Evolutionary conservation across 2,797 vertebrate genomes (phyloP).

Genomic region (Melanotaenia boesemani): DNA sequence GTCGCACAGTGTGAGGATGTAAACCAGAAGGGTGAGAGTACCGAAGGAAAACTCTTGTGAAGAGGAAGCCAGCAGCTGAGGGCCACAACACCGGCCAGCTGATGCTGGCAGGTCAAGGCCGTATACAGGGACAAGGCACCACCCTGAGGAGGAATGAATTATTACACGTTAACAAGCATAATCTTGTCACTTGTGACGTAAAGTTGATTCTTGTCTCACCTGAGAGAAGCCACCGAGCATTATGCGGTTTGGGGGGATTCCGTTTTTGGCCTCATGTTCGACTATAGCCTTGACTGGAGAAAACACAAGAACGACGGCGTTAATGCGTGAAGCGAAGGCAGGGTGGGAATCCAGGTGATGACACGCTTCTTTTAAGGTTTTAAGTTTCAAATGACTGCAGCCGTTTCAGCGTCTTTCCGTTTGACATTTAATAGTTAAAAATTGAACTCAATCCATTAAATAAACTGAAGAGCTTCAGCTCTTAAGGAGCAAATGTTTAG

Average conservation of each 20-base stretch:
- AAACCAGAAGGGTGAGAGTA: conserved; percentile 53
- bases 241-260: conserved; percentile 94
- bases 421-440: too few relatives aligned
- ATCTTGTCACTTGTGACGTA: background rate
- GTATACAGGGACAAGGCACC: conserved; percentile 97
- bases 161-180: background rate
- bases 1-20: too few relatives aligned
- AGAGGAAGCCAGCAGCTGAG: conserved; percentile 98
- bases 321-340: background rate
- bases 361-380: too few relatives aligned
- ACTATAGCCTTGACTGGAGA: conserved; percentile 94
- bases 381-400: too few relatives aligned
- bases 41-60: conserved; percentile 93
- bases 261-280: conserved; percentile 95
- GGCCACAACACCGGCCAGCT: conserved; percentile 94
- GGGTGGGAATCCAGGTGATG: too few relatives aligned
- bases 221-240: conserved; percentile 98
- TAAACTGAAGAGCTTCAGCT: too few relatives aligned
- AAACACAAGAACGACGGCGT: conserved; percentile 11
- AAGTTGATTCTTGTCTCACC: conserved; percentile 77
- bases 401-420: too few relatives aligned
- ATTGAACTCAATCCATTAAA: too few relatives aligned
- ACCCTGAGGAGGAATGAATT: conserved; percentile 82
- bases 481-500: too few relatives aligned
- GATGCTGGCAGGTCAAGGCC: conserved; percentile 93